A percentile compares a stretch with the other conserved stretches of the same genome.
Evolutionary conservation across 2,888 invertebrate species (phyloP).

Genomic region (Thelaira solivaga): DNA sequence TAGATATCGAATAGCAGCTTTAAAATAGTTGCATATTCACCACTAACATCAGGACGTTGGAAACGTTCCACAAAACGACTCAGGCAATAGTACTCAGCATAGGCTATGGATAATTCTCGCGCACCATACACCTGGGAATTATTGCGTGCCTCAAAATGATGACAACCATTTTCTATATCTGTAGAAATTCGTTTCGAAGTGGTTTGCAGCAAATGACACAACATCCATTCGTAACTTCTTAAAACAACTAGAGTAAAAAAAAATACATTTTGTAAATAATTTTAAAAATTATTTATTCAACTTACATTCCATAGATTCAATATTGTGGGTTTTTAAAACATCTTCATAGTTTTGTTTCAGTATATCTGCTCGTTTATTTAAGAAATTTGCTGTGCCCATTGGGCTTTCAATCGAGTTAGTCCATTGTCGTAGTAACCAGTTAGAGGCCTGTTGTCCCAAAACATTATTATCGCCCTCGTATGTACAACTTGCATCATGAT

Average conservation of each 20-base stretch:
- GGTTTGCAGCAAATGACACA: constrained; percentile 86
- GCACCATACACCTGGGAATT: constrained; percentile 90
- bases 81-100: constrained; percentile 83
- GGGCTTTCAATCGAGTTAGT: constrained; percentile 81
- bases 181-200: constrained; percentile 81
- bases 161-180: constrained; percentile 79
- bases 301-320: constrained; percentile 73
- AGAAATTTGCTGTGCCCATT: constrained; percentile 84
- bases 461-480: constrained; percentile 98
- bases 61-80: constrained; percentile 63
- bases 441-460: constrained; percentile 91
- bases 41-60: constrained; percentile 73
- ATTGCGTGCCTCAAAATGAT: constrained; percentile 87
- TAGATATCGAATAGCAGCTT: constrained; percentile 79
- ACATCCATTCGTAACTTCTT: constrained; percentile 88
- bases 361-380: constrained; percentile 79
- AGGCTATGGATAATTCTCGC: constrained; percentile 85
- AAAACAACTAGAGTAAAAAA: constrained; percentile 80
- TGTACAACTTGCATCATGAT: constrained; percentile 93
- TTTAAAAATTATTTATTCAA: constrained; percentile 1
- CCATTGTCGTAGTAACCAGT: constrained; percentile 86
- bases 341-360: constrained; percentile 70
- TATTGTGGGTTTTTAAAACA: constrained; percentile 58
- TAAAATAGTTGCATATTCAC: constrained; percentile 75
- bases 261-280: background rate